Evolutionary conservation across 1,140 invertebrate species (phyloP), one percentile per base, ranked within the genome.

Genomic region (Scaptomyza pallida): DNA sequence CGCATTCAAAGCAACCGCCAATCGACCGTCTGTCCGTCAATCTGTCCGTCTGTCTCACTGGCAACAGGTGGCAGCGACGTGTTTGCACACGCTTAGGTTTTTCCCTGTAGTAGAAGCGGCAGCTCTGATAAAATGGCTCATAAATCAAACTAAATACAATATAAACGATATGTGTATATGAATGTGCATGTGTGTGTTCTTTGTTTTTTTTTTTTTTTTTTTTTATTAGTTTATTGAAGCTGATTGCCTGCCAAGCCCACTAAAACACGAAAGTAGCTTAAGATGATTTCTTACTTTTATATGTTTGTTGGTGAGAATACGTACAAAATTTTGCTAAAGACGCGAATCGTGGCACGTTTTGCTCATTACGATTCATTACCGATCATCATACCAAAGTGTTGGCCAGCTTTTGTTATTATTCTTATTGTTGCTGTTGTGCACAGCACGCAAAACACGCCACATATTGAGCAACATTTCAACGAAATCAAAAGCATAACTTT

Each of bases 321-420:
- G 40, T 21, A 40, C 52, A 67, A 70, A 50, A 47, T 62, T 57
- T 40, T 19, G 57, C 48, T 62, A 54, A 71, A 54, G 72, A 78
- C 61, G 63, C 60, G 47, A 75, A 60, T 73, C 54, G 81, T 71
- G 81, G 80, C 80, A 85, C 80, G 80, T 85, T 85, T 85, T 81
- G 64, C 52, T 85, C 83, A 85, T 85, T 85, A 85, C 61, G 80
- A 67, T 61, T 52, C 69, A 85, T 61, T 86, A 72, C 61, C 69
- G 40, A 72, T 72, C n/a, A n/a, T 45, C 26, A 30, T 30, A 30
- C 50, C 67, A 70, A 72, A 41, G 60, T 44, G 61, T 71, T 70
- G 48, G 59, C 37, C 61, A 71, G 62, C 47, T 63, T 17, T 50
- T 37, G 13, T 52, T 62, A 8, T 61, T 62, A 23, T 40, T 71